A percentile compares a stretch with the other conserved stretches of the same genome.
phyloP scores from a whole-genome alignment of 2,888 invertebrate species.

The Trimorus sp. region DNA sequence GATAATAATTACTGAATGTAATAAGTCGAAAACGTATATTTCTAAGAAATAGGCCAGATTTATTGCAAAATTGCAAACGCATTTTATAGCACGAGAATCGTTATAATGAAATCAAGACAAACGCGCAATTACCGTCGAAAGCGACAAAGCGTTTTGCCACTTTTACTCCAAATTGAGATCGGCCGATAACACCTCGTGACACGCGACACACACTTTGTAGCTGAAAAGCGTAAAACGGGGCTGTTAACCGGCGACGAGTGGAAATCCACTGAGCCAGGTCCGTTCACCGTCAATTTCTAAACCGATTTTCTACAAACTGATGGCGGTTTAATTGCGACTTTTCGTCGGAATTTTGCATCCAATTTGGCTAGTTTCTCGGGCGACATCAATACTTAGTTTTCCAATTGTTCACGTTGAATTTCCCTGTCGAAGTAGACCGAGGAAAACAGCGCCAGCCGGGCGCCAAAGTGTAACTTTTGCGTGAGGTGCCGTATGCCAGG shows the following conservation, averaged over 20 bases:
- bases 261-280: no score
- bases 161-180: constrained; percentile 47
- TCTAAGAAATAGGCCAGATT: no score
- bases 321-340: neutral
- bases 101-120: no score
- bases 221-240: constrained; percentile 46
- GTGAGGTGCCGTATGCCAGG: constrained; percentile 29
- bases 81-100: no score
- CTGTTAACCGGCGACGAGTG: neutral
- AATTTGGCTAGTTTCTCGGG: neutral
- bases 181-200: constrained; percentile 34
- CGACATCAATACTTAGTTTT: constrained; percentile 40
- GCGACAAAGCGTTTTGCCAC: constrained; percentile 31
- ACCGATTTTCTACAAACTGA: constrained; percentile 15
- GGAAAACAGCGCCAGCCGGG: constrained; percentile 42
- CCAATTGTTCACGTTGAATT: constrained; percentile 49
- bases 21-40: no score
- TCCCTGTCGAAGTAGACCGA: constrained; percentile 51
- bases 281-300: constrained; percentile 26
- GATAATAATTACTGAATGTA: no score
- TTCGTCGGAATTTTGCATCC: neutral
- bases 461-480: constrained; percentile 44
- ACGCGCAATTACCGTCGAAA: neutral
- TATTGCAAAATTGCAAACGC: no score
- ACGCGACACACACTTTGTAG: constrained; percentile 42